Percentiles rank a stretch among this genome's conserved stretches.
Conservation (phyloP, 1,140 invertebrate genomes). For the Arctopsyche grandis region DNA sequence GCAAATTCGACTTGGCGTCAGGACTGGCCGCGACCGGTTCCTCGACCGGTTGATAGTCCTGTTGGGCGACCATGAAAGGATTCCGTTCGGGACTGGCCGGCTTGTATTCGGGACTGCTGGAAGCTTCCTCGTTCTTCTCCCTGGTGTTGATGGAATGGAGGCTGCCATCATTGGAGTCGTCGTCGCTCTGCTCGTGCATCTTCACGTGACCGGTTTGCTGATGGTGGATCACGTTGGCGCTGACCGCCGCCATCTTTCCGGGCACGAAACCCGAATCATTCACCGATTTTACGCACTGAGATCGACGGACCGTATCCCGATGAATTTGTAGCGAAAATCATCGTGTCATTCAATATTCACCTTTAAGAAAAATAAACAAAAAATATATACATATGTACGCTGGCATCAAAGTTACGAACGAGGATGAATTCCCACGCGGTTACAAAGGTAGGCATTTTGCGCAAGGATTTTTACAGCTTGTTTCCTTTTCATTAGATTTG, state of each 20-base stretch:
- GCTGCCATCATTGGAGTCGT: conserved; percentile 52
- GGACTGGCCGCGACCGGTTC: neutral
- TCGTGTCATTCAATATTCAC: neutral
- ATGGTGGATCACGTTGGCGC: conserved; percentile 51
- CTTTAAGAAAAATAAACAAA: neutral
- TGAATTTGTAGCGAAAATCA: neutral
- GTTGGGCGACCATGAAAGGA: neutral
- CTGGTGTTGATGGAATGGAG: conserved; percentile 41
- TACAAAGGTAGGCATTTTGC: neutral
- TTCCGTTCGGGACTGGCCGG: conserved; percentile 43
- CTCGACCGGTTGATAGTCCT: conserved; percentile 31
- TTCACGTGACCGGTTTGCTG: conserved; percentile 40
- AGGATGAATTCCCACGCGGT: neutral
- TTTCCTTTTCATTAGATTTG: neutral
- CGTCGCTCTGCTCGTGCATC: conserved; percentile 50
- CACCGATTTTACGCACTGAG: neutral
- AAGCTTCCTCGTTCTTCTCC: conserved; percentile 40
- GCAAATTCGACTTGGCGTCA: conserved; percentile 48
- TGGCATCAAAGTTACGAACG: no score
- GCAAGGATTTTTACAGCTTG: neutral
- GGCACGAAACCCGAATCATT: neutral
- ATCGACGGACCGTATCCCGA: neutral
- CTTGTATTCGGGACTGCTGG: conserved; percentile 48
- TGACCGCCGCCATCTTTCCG: conserved; percentile 52
- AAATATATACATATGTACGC: no score